Evolutionary conservation across 2,888 invertebrate genomes (phyloP).

Genomic region (Eupithecia tripunctaria): DNA sequence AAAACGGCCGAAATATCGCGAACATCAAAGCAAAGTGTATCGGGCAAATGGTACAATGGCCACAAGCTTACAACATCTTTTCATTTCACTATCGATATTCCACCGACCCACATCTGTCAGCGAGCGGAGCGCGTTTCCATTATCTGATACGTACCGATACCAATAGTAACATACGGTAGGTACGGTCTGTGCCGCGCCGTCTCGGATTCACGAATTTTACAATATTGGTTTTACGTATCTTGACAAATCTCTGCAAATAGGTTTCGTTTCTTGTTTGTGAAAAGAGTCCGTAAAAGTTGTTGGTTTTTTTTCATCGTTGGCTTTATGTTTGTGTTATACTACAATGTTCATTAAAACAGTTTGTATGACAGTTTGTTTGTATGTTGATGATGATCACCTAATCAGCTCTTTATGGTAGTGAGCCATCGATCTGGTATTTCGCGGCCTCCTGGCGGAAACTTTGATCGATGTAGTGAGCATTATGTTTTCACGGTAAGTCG

Average conservation of each 20-base stretch:
- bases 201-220: not conserved
- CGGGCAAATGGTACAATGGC: slow-evolving; percentile 28
- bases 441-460: no score
- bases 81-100: slow-evolving; percentile 45
- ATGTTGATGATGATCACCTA: no score
- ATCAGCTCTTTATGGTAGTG: no score
- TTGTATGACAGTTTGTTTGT: not conserved
- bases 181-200: not conserved
- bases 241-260: not conserved
- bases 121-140: slow-evolving; percentile 33
- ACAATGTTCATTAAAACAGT: not conserved
- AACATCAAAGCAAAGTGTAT: slow-evolving; percentile 29
- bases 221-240: slow-evolving; percentile 11
- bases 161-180: not conserved
- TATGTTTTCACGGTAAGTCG: no score
- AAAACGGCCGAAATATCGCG: slow-evolving; percentile 22
- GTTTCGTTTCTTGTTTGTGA: not conserved
- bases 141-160: slow-evolving; percentile 23
- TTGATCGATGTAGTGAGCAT: no score
- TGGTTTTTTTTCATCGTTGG: not conserved
- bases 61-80: slow-evolving; percentile 43
- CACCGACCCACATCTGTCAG: slow-evolving; percentile 46
- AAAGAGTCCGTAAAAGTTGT: not conserved
- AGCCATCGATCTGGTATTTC: no score
- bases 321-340: not conserved